phyloP scores from a whole-genome alignment of 2,797 vertebrate species.

The Harpagifer antarcticus region DNA sequence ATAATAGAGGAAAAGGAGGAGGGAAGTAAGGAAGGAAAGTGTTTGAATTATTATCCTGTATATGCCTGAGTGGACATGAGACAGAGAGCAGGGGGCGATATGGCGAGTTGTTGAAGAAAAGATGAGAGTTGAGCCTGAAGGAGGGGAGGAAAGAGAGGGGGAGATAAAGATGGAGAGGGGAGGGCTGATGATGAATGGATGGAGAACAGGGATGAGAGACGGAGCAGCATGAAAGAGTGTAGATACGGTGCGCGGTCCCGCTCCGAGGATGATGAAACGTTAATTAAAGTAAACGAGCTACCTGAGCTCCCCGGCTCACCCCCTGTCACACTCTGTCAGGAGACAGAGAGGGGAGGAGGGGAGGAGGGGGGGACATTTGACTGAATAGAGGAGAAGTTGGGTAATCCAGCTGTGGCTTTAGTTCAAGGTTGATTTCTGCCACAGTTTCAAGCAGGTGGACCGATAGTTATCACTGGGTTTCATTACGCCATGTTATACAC shows the following conservation, averaged over 20 bases:
- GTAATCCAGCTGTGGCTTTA: constrained; percentile 68
- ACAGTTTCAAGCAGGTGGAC: not conserved
- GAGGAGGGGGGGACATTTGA: constrained; percentile 48
- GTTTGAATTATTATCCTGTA: constrained; percentile 77
- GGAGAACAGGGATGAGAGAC: constrained; percentile 76
- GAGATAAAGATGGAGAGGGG: constrained; percentile 15
- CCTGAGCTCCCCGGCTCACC: constrained; percentile 82
- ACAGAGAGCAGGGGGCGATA: constrained; percentile 56
- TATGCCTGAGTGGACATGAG: constrained; percentile 72
- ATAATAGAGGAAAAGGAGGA: constrained; percentile 8
- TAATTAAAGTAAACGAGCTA: constrained; percentile 87
- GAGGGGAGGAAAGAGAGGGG: constrained; percentile 35
- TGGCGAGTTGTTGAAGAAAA: constrained; percentile 63
- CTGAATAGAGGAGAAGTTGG: constrained; percentile 61
- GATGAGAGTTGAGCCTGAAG: constrained; percentile 72
- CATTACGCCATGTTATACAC: not conserved
- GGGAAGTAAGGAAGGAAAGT: constrained; percentile 67
- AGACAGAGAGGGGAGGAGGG: constrained; percentile 43
- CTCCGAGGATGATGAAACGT: constrained; percentile 84
- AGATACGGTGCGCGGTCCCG: constrained; percentile 66
- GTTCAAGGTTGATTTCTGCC: constrained; percentile 60
- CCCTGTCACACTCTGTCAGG: constrained; percentile 82
- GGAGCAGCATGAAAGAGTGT: constrained; percentile 75
- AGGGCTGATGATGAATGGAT: constrained; percentile 84
- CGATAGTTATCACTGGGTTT: not conserved